These are phyloP conservation scores for Leptopterna dolabrata DNA, from an alignment of 2,888 invertebrate species.

Conservation along the genomic window DNA sequence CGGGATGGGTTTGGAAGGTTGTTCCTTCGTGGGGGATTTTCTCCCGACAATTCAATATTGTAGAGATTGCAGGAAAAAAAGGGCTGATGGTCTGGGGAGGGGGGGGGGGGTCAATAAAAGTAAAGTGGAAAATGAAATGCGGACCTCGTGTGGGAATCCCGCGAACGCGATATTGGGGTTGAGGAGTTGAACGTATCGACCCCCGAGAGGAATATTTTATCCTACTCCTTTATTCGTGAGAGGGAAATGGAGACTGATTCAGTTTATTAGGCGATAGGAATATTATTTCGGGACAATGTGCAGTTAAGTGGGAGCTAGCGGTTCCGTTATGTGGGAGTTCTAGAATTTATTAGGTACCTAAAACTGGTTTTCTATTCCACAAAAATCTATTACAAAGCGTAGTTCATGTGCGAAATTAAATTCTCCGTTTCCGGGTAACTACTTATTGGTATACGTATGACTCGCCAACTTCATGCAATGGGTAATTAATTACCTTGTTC, in stretches of 20 bases:
- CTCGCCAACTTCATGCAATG: no score
- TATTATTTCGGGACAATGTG: background rate
- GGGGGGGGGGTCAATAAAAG: background rate
- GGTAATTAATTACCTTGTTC: no score
- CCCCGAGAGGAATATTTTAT: background rate
- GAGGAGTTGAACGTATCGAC: background rate
- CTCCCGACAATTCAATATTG: slow-evolving; percentile 7
- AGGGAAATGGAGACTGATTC: background rate
- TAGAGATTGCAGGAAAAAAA: background rate
- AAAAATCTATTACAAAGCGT: background rate
- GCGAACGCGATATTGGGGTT: background rate
- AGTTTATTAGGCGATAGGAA: background rate
- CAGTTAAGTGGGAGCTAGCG: background rate
- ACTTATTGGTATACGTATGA: no score
- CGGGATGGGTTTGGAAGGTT: background rate
- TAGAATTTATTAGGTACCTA: background rate
- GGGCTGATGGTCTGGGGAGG: background rate
- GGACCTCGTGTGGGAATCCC: background rate
- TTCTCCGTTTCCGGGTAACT: no score
- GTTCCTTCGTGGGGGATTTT: background rate
- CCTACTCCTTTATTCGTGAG: background rate
- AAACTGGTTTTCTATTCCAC: background rate
- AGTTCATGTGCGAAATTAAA: no score
- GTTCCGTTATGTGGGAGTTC: background rate
- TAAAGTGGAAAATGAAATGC: slow-evolving; percentile 11